These are phyloP conservation scores for Choristoneura fumiferana DNA, from an alignment of 1,140 invertebrate genomes.

Conservation along the genomic window DNA sequence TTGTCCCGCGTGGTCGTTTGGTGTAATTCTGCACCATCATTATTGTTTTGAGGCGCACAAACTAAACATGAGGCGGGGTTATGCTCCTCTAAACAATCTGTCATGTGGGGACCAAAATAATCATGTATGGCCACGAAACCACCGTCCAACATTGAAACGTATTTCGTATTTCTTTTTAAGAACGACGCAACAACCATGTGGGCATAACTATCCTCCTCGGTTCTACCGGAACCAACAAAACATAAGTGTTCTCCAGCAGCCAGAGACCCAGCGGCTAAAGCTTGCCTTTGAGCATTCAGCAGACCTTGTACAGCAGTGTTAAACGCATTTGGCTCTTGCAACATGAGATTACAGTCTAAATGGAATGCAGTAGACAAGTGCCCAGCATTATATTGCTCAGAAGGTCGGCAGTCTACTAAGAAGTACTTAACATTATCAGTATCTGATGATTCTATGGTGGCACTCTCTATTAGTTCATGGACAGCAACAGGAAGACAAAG, in stretches of 20 bases:
- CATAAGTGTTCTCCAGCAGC: conserved; percentile 98
- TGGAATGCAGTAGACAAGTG: conserved; percentile 98
- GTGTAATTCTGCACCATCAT: conserved; percentile 53
- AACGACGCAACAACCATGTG: conserved; percentile 99
- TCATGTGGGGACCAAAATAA: conserved; percentile 89
- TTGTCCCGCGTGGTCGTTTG: conserved; percentile 57
- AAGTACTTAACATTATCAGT: conserved; percentile 91
- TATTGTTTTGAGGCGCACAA: conserved; percentile 82
- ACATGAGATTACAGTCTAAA: conserved; percentile 97
- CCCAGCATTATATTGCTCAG: conserved; percentile 97
- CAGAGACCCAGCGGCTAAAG: conserved; percentile 91
- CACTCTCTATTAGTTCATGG: conserved; percentile 90
- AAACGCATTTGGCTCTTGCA: conserved; percentile 97
- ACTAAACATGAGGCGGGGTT: conserved; percentile 88
- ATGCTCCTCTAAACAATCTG: conserved; percentile 90
- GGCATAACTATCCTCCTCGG: conserved; percentile 97
- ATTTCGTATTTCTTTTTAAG: conserved; percentile 94
- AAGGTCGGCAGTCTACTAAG: conserved; percentile 97
- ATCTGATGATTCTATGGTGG: conserved; percentile 80
- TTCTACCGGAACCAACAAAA: conserved; percentile 96
- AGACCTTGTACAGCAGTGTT: conserved; percentile 96
- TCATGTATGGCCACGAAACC: conserved; percentile 95
- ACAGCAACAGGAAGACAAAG: conserved; percentile 96
- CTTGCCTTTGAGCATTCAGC: conserved; percentile 92
- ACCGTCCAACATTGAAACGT: conserved; percentile 94